Base-by-base conservation (phyloP, 2,797 vertebrate genomes). In the Centropyge bicolor region DNA sequence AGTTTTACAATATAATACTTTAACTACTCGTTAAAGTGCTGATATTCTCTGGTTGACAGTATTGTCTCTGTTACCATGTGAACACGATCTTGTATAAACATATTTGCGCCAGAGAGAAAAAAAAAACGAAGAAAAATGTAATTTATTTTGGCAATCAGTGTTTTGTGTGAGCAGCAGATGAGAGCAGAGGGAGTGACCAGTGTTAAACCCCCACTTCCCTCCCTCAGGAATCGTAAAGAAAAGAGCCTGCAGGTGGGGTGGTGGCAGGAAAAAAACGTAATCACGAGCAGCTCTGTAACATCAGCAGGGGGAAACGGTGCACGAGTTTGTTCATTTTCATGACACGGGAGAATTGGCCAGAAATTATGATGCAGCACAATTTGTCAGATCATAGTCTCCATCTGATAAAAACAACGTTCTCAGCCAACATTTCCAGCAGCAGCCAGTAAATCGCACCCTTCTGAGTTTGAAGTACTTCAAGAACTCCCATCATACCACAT, bases 151-250 rank as follows among this genome's bases (percentile, higher is more conserved):
- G 59, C 27, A 10, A 55, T 75, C 35, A 52, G 63, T 74, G 69
- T 76, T 59, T 63, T 76, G 49, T 82, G 27, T 48, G 36, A 81
- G 65, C 74, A 66, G 66, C 55, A 78, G 70, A 83, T 83, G 83
- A 89, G 80, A 83, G 67, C 76, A 68, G 41, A 82, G 81, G 88
- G 87, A 86, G 77, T 64, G 77, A 91, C 85, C 56, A 43, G 19
- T 41, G 74, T 79, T 67, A 51, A 78, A 55, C n/a, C 73, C 60
- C 64, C 55, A 19, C 74, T 16, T 31, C 27, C 10, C 40, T 71
- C 76, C 65, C 80, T 24, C 19, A 64, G 82, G 75, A 72, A 84
- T 62, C 13, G 17, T 79, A 76, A 87, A 89, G 59, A 70, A 75
- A 86, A 80, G 72, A 76, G 64, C 64, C 81, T 73, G 73, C 84